A percentile compares a stretch with the other conserved stretches of the same genome.
Evolutionary conservation across 2,888 invertebrate genomes (phyloP).

Genomic region (Trissolcus japonicus): DNA sequence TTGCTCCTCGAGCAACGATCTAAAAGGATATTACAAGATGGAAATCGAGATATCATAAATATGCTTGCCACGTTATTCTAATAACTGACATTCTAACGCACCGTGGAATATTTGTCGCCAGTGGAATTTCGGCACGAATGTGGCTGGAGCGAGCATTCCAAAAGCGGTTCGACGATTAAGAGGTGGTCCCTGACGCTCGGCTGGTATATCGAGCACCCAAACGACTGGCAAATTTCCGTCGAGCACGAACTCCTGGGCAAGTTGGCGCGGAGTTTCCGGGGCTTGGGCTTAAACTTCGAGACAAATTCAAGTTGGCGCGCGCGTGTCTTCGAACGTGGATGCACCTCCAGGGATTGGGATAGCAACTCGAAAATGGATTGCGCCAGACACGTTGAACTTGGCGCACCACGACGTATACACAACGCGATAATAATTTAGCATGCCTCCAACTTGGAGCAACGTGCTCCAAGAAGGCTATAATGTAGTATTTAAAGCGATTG

Average conservation of each 20-base stretch:
- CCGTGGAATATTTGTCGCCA: constrained; percentile 34
- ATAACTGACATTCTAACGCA: constrained; percentile 46
- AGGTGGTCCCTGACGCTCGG: constrained; percentile 10
- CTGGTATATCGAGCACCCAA: constrained; percentile 46
- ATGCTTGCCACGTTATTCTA: constrained; percentile 20
- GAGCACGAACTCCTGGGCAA: constrained; percentile 55
- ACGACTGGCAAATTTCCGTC: constrained; percentile 57
- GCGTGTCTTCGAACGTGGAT: constrained; percentile 35
- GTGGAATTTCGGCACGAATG: constrained; percentile 38
- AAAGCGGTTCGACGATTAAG: constrained; percentile 38
- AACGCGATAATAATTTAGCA: constrained; percentile 56
- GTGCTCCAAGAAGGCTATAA: constrained; percentile 37
- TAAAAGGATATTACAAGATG: too few species aligned
- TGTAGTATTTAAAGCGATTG: constrained; percentile 54
- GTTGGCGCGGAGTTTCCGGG: constrained; percentile 51
- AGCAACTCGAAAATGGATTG: constrained; percentile 59
- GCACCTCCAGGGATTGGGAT: constrained; percentile 57
- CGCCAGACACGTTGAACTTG: constrained; percentile 54
- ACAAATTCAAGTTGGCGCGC: constrained; percentile 37
- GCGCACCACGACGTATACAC: constrained; percentile 34
- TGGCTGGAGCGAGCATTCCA: constrained; percentile 25
- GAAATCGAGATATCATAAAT: constrained; percentile 10
- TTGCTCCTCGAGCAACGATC: too few species aligned
- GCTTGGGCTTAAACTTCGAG: constrained; percentile 20
- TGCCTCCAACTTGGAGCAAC: constrained; percentile 37